Percentiles rank a stretch among this genome's conserved stretches.
These are phyloP conservation scores for Drosophila asahinai DNA, from an alignment of 1,140 invertebrate genomes.

Conservation along the genomic window DNA sequence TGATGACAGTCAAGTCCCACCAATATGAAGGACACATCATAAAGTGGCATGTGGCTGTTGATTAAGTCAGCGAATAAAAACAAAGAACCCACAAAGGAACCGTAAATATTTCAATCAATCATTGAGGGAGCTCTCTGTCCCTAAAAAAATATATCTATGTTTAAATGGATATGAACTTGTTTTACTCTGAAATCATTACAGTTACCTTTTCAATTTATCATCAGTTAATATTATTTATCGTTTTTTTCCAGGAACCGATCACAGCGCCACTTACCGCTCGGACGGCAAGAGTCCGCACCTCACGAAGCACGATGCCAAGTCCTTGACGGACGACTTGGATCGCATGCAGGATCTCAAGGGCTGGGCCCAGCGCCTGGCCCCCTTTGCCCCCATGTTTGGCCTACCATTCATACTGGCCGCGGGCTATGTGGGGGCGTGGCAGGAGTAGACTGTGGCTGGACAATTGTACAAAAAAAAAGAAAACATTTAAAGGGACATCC, in stretches of 20 bases:
- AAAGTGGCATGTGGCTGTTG: slow-evolving; percentile 61
- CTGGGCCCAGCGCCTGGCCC: neutral
- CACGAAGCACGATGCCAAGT: slow-evolving; percentile 76
- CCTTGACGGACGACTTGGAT: slow-evolving; percentile 71
- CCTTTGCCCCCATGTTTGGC: neutral
- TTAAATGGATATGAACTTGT: neutral
- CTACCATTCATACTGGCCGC: neutral
- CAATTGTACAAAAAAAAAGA: slow-evolving; percentile 64
- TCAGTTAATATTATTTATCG: neutral
- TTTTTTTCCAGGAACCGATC: slow-evolving; percentile 64
- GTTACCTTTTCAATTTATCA: neutral
- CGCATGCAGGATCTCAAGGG: slow-evolving; percentile 74
- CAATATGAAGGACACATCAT: slow-evolving; percentile 66
- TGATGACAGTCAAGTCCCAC: slow-evolving; percentile 55
- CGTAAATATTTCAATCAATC: slow-evolving; percentile 53
- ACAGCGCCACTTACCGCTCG: slow-evolving; percentile 66
- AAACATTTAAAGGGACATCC: slow-evolving; percentile 2
- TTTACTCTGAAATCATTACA: neutral
- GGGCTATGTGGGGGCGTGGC: slow-evolving; percentile 47
- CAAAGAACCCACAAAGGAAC: slow-evolving; percentile 33
- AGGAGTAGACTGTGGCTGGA: slow-evolving; percentile 34
- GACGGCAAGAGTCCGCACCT: slow-evolving; percentile 61
- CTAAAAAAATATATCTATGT: no score
- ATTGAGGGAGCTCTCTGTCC: slow-evolving; percentile 11
- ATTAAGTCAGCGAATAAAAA: slow-evolving; percentile 63